Conservation (phyloP, 2,113 vertebrate genomes). For the Elaphurus davidianus region DNA sequence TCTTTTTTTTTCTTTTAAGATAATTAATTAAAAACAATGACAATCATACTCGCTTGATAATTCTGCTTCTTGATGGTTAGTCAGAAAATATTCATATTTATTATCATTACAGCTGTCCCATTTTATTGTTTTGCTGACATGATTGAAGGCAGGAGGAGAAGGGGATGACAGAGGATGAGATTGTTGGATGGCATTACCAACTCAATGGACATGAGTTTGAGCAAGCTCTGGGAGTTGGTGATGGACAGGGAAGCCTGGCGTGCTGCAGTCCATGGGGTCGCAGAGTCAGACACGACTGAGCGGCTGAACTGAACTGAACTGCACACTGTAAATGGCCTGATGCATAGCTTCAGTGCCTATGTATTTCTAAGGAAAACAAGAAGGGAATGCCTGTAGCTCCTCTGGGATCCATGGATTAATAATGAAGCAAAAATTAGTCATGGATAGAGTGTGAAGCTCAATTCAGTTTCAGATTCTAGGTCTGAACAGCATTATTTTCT, state of each 20-base stretch:
- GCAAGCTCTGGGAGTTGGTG: too few relatives aligned
- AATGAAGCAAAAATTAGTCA: not conserved
- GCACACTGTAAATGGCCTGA: not conserved
- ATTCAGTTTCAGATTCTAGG: not conserved
- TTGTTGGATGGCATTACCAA: not conserved
- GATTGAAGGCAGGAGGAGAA: not conserved
- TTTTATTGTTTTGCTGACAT: conserved; percentile 40
- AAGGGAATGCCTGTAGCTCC: not conserved
- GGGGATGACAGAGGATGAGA: not conserved
- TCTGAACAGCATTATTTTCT: not conserved
- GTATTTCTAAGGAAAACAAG: conserved; percentile 27
- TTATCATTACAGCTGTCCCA: not conserved
- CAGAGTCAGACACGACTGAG: not conserved
- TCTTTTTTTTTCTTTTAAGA: not conserved
- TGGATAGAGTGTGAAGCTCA: not conserved
- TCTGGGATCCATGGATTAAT: not conserved
- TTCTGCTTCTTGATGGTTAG: conserved; percentile 4
- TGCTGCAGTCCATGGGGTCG: not conserved
- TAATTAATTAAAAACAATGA: not conserved
- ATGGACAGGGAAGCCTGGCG: too few relatives aligned
- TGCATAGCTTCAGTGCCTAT: not conserved
- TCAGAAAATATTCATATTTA: not conserved
- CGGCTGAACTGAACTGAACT: not conserved
- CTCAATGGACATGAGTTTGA: not conserved
- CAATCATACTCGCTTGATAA: not conserved